Percentiles rank a stretch among this genome's conserved stretches.
phyloP scores from a whole-genome alignment of 2,888 invertebrate species.

The Lycaena phlaeas region DNA sequence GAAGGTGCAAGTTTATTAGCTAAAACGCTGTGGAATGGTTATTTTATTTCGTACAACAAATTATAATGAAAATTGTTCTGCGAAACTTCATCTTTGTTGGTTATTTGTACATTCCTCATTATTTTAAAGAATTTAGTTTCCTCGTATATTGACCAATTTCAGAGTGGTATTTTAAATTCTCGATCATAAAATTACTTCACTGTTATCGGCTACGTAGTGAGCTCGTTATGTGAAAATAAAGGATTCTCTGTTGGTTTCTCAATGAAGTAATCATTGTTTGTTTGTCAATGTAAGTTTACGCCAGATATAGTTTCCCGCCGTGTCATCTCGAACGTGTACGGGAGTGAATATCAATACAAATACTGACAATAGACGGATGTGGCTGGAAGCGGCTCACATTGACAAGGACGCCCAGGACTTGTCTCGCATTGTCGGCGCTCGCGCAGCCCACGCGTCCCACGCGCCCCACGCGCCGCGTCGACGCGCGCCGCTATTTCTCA shows the following conservation, averaged over 20 bases:
- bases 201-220: too few relatives aligned
- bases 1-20: conserved; percentile 8
- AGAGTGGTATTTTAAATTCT: too few relatives aligned
- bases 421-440: conserved; percentile 66
- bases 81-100: not conserved
- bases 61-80: not conserved
- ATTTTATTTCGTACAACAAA: not conserved
- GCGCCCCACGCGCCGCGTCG: conserved; percentile 52
- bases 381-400: conserved; percentile 71
- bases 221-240: too few relatives aligned
- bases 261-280: too few relatives aligned
- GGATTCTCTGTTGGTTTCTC: too few relatives aligned
- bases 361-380: conserved; percentile 71
- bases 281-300: too few relatives aligned
- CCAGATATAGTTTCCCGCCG: conserved; percentile 28
- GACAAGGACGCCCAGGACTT: conserved; percentile 72
- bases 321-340: conserved; percentile 55
- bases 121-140: too few relatives aligned
- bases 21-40: not conserved
- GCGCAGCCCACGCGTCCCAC: conserved; percentile 66
- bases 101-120: too few relatives aligned
- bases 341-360: conserved; percentile 61
- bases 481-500: conserved; percentile 60
- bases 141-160: too few relatives aligned
- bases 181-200: too few relatives aligned